These are phyloP conservation scores for Pachyuromys duprasi DNA, from an alignment of 2,797 vertebrate species.

Conservation along the genomic window DNA sequence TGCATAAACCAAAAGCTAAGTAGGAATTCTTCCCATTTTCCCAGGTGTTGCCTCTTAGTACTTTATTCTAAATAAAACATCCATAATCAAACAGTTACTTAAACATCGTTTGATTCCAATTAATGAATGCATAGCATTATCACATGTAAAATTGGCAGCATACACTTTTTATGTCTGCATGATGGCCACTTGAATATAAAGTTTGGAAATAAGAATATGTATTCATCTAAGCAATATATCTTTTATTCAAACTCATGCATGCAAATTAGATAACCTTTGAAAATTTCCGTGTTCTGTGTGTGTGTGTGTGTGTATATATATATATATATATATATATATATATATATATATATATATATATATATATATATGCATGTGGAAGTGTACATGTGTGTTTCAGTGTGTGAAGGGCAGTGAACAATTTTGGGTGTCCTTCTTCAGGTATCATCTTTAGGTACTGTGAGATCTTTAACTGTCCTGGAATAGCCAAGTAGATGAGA, in stretches of 20 bases:
- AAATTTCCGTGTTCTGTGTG: not conserved
- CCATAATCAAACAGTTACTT: not conserved
- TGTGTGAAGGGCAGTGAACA: not conserved
- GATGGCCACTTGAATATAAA: not conserved
- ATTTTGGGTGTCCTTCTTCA: not conserved
- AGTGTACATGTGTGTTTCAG: no score
- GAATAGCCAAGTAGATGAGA: not conserved
- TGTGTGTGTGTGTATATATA: no score
- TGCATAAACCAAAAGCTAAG: not conserved
- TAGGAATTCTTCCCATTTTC: not conserved
- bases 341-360: no score
- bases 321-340: no score
- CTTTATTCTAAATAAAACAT: conserved; percentile 23
- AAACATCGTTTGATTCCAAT: not conserved
- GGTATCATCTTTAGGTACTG: not conserved
- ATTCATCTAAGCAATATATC: not conserved
- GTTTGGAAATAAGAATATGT: not conserved
- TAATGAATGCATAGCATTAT: not conserved
- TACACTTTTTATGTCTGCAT: not conserved
- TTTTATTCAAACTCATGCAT: not conserved
- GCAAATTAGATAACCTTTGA: not conserved
- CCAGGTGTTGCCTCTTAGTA: not conserved
- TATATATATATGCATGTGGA: not conserved
- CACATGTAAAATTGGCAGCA: not conserved
- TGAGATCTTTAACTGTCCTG: not conserved